Conservation (phyloP, 2,888 invertebrate species). For the Aspidapion aeneum region DNA sequence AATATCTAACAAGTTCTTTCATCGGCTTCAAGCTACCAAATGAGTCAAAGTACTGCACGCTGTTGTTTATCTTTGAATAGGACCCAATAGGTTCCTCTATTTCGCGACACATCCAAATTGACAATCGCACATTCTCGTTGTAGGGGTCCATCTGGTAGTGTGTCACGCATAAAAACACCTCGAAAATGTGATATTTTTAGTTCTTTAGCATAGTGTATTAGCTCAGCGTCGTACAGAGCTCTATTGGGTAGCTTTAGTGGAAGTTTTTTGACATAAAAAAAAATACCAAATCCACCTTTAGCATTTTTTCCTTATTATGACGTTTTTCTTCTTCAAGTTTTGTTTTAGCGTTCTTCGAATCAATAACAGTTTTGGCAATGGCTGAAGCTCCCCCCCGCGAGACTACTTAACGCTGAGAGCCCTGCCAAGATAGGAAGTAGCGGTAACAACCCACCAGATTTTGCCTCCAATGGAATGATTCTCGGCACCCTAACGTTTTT, state of each 20-base stretch:
- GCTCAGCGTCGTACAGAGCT: slow-evolving; percentile 20
- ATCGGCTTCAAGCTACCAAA: slow-evolving; percentile 5
- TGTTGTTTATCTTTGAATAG: neutral
- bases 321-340: slow-evolving; percentile 17
- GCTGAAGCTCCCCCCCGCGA: neutral
- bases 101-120: neutral
- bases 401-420: neutral
- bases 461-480: neutral
- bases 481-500: neutral
- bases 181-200: slow-evolving; percentile 23
- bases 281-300: slow-evolving; percentile 19
- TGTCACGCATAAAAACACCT: slow-evolving; percentile 15
- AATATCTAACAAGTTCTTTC: slow-evolving; percentile 7
- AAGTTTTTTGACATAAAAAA: slow-evolving; percentile 23
- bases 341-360: neutral
- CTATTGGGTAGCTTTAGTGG: slow-evolving; percentile 22
- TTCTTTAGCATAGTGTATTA: slow-evolving; percentile 20
- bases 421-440: neutral
- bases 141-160: neutral
- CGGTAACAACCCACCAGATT: neutral
- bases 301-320: slow-evolving; percentile 38
- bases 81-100: slow-evolving; percentile 6
- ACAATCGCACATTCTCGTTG: neutral
- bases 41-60: slow-evolving; percentile 1
- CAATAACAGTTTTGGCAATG: slow-evolving; percentile 37